Percentiles rank a stretch among this genome's conserved stretches.
These are phyloP conservation scores for Tringa solitaria DNA, from an alignment of 2,113 vertebrate species.

Conservation along the genomic window DNA sequence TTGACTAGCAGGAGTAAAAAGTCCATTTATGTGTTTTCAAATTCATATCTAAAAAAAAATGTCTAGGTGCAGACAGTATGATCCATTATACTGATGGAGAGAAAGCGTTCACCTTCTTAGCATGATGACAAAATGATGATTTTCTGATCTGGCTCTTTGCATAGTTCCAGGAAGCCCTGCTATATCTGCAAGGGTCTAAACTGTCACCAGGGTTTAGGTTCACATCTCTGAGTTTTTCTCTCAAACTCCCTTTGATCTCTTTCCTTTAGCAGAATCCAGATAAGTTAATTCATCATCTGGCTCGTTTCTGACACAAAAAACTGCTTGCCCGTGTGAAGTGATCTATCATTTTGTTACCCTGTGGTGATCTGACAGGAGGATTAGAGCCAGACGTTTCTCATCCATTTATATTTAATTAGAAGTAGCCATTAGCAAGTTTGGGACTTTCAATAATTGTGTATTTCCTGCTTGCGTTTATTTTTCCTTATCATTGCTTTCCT, in stretches of 20 bases:
- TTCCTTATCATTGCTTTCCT: conserved; percentile 19
- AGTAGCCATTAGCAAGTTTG: conserved; percentile 9
- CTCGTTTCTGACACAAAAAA: not conserved
- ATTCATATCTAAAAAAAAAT: not conserved
- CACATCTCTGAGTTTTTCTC: not conserved
- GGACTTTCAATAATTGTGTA: not conserved
- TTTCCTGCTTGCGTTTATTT: conserved; percentile 11
- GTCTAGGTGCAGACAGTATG: not conserved
- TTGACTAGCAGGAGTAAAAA: not conserved
- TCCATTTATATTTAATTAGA: conserved; percentile 52
- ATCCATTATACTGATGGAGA: not conserved
- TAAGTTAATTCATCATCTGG: not conserved
- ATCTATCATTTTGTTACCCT: not conserved
- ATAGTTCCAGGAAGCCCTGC: not conserved
- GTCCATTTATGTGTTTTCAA: not conserved
- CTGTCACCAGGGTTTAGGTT: not conserved
- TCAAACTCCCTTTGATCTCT: not conserved
- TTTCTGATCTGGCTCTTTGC: not conserved
- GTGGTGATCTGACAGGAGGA: not conserved
- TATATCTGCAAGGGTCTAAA: not conserved
- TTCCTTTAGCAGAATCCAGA: not conserved
- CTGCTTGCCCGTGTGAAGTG: not conserved
- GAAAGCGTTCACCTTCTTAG: not conserved
- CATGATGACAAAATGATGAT: not conserved
- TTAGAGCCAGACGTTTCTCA: conserved; percentile 30